A percentile compares a stretch with the other conserved stretches of the same genome.
Conservation (phyloP, 2,888 invertebrate genomes). For the Rhorus exstirpatorius region DNA sequence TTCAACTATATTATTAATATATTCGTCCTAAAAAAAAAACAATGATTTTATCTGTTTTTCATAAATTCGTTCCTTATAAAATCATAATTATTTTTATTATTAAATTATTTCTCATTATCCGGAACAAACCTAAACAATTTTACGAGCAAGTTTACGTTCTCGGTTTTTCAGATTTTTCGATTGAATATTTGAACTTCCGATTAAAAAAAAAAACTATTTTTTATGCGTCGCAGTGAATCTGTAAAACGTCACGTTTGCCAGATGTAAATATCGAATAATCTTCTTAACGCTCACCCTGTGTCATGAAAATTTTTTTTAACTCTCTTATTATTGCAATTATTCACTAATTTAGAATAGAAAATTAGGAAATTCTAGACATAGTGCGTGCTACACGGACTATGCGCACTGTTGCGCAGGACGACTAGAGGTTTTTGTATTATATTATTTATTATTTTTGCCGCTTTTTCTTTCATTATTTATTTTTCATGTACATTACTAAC, state of each 20-base stretch:
- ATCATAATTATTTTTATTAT: no score
- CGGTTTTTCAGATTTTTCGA: no score
- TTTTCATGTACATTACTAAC: conserved; percentile 67
- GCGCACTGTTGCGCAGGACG: conserved; percentile 76
- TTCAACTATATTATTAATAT: not conserved
- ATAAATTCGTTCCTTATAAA: no score
- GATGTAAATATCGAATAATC: conserved; percentile 58
- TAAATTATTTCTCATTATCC: no score
- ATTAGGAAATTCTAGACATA: conserved; percentile 78
- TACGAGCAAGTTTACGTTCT: no score
- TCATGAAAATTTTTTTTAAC: conserved; percentile 38
- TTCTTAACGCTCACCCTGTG: conserved; percentile 11
- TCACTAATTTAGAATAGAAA: conserved; percentile 76
- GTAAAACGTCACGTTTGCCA: conserved; percentile 9
- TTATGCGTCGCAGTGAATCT: conserved; percentile 55
- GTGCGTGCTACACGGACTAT: conserved; percentile 76
- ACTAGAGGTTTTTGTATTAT: conserved; percentile 65
- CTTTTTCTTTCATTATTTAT: conserved; percentile 29
- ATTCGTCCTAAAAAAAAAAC: not conserved
- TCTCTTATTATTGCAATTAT: conserved; percentile 59
- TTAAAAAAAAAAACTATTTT: no score
- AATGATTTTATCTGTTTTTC: no score
- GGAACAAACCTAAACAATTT: no score
- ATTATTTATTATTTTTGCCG: conserved; percentile 38
- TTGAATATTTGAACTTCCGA: no score